Conservation (phyloP, 2,113 vertebrate genomes). For the Xiphophorus hellerii region DNA sequence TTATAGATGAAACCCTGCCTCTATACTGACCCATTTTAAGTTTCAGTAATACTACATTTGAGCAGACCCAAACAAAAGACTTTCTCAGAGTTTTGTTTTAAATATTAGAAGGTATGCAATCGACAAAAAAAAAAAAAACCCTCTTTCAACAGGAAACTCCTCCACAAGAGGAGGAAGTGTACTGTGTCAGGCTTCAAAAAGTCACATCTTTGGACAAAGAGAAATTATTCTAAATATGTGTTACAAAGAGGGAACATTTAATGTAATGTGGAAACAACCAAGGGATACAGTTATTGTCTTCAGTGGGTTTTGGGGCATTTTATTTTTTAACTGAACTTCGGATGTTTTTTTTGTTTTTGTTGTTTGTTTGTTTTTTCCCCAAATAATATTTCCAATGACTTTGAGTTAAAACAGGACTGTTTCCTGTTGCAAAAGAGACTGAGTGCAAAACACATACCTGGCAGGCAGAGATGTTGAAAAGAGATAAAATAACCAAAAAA, state of each 20-base stretch:
- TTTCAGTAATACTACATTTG: conserved; percentile 45
- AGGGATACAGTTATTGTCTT: conserved; percentile 54
- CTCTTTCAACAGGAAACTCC: too few species aligned
- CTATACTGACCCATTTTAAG: conserved; percentile 76
- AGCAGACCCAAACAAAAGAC: not conserved
- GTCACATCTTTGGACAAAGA: conserved; percentile 45
- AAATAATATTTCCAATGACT: conserved; percentile 59
- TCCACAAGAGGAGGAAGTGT: conserved; percentile 23
- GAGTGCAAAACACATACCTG: conserved; percentile 55
- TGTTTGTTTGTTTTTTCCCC: conserved; percentile 39
- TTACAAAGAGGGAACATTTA: conserved; percentile 57
- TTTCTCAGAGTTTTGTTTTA: not conserved
- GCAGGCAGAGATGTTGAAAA: conserved; percentile 72
- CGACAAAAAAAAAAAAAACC: not conserved
- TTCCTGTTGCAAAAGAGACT: conserved; percentile 62
- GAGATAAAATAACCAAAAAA: conserved; percentile 78
- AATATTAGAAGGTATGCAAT: conserved; percentile 3
- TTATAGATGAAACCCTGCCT: conserved; percentile 66
- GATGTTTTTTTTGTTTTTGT: conserved; percentile 43
- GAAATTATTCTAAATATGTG: conserved; percentile 53
- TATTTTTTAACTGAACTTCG: conserved; percentile 69
- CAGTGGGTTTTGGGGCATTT: conserved; percentile 50
- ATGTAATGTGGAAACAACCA: conserved; percentile 43
- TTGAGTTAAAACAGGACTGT: conserved; percentile 63
- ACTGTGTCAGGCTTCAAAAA: conserved; percentile 25